Evolutionary conservation across 1,140 invertebrate species (phyloP).

Genomic region (Periplaneta americana): DNA sequence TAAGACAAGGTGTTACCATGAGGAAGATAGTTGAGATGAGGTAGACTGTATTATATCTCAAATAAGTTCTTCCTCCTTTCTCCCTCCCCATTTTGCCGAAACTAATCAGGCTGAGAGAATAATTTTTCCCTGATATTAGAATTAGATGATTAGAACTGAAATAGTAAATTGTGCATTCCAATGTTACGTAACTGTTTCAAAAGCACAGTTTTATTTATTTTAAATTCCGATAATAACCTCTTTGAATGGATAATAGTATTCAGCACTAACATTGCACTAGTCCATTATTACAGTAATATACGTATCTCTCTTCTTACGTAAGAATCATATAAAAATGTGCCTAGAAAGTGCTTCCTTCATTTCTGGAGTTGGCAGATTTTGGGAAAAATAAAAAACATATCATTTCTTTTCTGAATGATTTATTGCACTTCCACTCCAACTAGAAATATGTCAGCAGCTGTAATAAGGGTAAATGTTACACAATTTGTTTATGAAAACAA

Average conservation of each 20-base stretch:
- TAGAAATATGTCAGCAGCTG: neutral
- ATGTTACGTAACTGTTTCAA: no score
- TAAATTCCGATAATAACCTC: no score
- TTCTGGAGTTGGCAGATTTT: neutral
- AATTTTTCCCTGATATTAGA: no score
- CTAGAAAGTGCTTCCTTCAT: neutral
- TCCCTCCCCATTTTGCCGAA: no score
- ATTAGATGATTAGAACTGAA: no score
- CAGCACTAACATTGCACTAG: neutral
- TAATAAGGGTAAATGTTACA: neutral
- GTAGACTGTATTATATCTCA: no score
- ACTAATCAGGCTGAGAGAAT: no score
- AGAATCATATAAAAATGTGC: neutral
- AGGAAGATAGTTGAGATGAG: no score
- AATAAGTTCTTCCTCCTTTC: no score
- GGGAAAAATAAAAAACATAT: neutral
- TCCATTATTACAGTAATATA: neutral
- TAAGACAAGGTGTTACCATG: no score
- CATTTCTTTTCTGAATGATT: neutral
- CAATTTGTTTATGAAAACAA: neutral
- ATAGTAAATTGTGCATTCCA: no score
- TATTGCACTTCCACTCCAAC: neutral
- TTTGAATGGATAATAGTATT: neutral
- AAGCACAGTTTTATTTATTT: no score
- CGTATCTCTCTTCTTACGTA: neutral